Percentiles rank a stretch among this genome's conserved stretches.
phyloP scores from a whole-genome alignment of 2,888 invertebrate species.

The Epinotia ramella region DNA sequence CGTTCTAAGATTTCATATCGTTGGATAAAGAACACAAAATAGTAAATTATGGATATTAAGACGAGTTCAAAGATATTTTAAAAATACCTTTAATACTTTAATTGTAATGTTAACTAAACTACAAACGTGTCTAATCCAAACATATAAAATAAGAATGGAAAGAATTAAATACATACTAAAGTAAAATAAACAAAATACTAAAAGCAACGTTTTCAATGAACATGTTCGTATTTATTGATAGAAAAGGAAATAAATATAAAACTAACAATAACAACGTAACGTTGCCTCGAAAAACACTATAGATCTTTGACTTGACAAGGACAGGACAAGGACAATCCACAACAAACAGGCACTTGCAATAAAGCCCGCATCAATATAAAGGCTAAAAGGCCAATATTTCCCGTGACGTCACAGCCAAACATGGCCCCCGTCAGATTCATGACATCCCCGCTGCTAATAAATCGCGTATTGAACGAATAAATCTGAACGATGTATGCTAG shows the following conservation, averaged over 20 bases:
- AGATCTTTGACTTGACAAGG: conserved; percentile 25
- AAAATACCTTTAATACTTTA: no score
- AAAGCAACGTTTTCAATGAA: not conserved
- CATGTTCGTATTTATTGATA: not conserved
- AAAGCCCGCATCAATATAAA: conserved; percentile 48
- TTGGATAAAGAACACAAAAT: no score
- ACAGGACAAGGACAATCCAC: conserved; percentile 24
- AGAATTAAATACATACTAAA: not conserved
- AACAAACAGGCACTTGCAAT: conserved; percentile 47
- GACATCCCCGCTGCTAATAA: conserved; percentile 49
- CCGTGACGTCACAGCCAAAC: conserved; percentile 51
- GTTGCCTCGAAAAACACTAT: conserved; percentile 26
- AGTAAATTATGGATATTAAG: no score
- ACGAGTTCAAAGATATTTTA: no score
- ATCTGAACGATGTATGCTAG: conserved; percentile 52
- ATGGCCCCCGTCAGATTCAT: conserved; percentile 50
- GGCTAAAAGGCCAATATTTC: conserved; percentile 50
- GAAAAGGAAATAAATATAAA: conserved; percentile 1
- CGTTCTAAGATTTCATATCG: no score
- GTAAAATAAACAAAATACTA: not conserved
- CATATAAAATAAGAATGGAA: not conserved
- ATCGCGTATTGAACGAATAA: conserved; percentile 51
- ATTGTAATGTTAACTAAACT: no score
- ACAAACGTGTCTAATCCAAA: no score
- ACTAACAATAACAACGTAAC: not conserved